These are phyloP conservation scores for Paedocypris micromegethes DNA, from an alignment of 2,797 vertebrate genomes.

Conservation along the genomic window DNA sequence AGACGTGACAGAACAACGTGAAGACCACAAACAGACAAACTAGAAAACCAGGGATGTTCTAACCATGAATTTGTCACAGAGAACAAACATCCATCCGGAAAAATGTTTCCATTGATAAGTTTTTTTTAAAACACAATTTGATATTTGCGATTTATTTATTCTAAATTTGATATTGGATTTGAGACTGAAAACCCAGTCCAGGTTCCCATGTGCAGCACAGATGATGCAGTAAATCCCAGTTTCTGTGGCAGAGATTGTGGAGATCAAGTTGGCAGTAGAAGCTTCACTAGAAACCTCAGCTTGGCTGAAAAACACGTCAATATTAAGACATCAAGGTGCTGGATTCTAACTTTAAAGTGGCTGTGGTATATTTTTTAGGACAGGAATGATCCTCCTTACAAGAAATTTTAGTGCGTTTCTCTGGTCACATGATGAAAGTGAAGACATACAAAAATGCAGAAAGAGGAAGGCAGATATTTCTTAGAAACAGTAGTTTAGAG, in stretches of 20 bases:
- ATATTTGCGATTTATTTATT: not conserved
- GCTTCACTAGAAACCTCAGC: conserved; percentile 1
- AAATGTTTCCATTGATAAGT: too few relatives aligned
- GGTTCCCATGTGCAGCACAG: not conserved
- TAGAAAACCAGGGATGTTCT: too few relatives aligned
- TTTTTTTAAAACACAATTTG: not conserved
- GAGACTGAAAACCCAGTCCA: not conserved
- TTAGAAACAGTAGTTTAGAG: conserved; percentile 12
- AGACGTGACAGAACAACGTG: too few relatives aligned
- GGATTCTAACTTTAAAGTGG: conserved; percentile 7
- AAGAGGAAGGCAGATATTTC: conserved; percentile 4
- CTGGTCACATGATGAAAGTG: not conserved
- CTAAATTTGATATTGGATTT: not conserved
- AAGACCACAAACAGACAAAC: too few relatives aligned
- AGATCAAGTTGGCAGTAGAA: conserved; percentile 23
- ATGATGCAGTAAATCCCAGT: not conserved
- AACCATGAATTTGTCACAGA: too few relatives aligned
- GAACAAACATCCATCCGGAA: too few relatives aligned
- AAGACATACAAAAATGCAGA: conserved; percentile 9
- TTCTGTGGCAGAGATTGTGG: conserved; percentile 1
- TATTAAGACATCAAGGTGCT: conserved; percentile 27
- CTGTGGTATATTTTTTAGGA: conserved; percentile 3
- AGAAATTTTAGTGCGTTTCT: not conserved
- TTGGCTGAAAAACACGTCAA: conserved; percentile 1
- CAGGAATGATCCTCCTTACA: conserved; percentile 26